Conservation (phyloP, 1,140 invertebrate genomes). For the Drosophila azteca region DNA sequence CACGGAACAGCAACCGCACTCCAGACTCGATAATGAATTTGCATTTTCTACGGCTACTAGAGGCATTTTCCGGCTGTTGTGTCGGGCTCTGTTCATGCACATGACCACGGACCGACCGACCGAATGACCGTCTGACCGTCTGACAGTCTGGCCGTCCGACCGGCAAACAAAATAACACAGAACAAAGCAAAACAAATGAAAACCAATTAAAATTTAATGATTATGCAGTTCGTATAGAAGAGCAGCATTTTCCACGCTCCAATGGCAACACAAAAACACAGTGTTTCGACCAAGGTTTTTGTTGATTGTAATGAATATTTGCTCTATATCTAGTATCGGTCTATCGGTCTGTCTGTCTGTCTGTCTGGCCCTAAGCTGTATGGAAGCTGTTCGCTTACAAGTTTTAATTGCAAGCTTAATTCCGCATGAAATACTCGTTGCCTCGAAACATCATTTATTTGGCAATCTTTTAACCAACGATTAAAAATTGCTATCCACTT, state of each 20-base stretch:
- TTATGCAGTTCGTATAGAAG: slow-evolving; percentile 49
- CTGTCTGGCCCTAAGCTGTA: too few relatives aligned
- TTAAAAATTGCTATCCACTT: slow-evolving; percentile 9
- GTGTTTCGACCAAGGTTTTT: slow-evolving; percentile 23
- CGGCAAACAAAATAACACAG: neutral
- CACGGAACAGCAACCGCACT: slow-evolving; percentile 42
- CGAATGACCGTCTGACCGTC: too few relatives aligned
- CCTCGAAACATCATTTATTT: slow-evolving; percentile 16
- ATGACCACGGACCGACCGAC: slow-evolving; percentile 1
- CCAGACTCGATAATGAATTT: slow-evolving; percentile 53
- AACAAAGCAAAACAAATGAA: slow-evolving; percentile 52
- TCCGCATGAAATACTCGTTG: slow-evolving; percentile 11
- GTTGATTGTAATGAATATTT: slow-evolving; percentile 38
- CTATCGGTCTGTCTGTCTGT: too few relatives aligned
- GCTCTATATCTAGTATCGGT: slow-evolving; percentile 2
- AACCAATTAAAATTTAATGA: slow-evolving; percentile 60
- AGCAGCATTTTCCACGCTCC: slow-evolving; percentile 31
- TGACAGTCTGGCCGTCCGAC: too few relatives aligned
- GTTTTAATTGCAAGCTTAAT: slow-evolving; percentile 38
- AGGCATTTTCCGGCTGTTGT: slow-evolving; percentile 49
- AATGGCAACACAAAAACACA: slow-evolving; percentile 20
- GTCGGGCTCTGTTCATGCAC: slow-evolving; percentile 12
- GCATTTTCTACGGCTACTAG: slow-evolving; percentile 58
- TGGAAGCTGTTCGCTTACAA: slow-evolving; percentile 10
- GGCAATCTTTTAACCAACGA: slow-evolving; percentile 22